A percentile compares a stretch with the other conserved stretches of the same genome.
Evolutionary conservation across 2,888 invertebrate species (phyloP).

Genomic region (Leptinotarsa rubiginosa): DNA sequence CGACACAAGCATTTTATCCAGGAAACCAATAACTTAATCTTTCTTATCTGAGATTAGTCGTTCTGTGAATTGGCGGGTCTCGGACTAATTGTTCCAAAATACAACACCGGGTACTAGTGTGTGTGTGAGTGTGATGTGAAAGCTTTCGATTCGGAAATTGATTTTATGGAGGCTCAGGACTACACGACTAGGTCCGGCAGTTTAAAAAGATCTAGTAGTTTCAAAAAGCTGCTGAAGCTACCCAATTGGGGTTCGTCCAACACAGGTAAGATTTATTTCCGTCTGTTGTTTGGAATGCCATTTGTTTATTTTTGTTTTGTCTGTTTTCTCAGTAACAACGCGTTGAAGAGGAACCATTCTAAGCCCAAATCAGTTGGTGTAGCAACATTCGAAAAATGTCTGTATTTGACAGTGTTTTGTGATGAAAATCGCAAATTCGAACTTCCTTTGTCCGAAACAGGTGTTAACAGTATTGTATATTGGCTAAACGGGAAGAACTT

Average conservation of each 20-base stretch:
- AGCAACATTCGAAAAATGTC: too few relatives aligned
- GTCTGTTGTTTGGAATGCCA: background rate
- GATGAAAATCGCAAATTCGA: too few relatives aligned
- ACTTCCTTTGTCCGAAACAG: too few relatives aligned
- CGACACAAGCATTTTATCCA: slow-evolving; percentile 34
- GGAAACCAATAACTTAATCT: slow-evolving; percentile 33
- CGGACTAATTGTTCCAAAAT: slow-evolving; percentile 23
- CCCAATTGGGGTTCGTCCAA: slow-evolving; percentile 66
- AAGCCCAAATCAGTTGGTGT: too few relatives aligned
- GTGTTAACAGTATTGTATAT: too few relatives aligned
- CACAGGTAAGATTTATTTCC: slow-evolving; percentile 31
- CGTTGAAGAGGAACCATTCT: too few relatives aligned
- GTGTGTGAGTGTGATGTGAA: slow-evolving; percentile 37
- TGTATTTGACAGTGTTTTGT: too few relatives aligned
- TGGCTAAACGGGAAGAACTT: too few relatives aligned
- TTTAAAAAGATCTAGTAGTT: slow-evolving; percentile 69
- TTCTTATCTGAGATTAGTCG: slow-evolving; percentile 45
- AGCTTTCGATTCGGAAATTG: slow-evolving; percentile 16
- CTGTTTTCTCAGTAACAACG: too few relatives aligned
- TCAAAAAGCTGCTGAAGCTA: slow-evolving; percentile 70
- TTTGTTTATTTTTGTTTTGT: too few relatives aligned
- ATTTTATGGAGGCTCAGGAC: slow-evolving; percentile 60
- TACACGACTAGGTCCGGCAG: slow-evolving; percentile 64
- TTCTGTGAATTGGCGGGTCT: slow-evolving; percentile 25
- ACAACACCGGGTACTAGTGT: background rate